Evolutionary conservation across 2,888 invertebrate genomes (phyloP).

Genomic region (Drosophila atripex): DNA sequence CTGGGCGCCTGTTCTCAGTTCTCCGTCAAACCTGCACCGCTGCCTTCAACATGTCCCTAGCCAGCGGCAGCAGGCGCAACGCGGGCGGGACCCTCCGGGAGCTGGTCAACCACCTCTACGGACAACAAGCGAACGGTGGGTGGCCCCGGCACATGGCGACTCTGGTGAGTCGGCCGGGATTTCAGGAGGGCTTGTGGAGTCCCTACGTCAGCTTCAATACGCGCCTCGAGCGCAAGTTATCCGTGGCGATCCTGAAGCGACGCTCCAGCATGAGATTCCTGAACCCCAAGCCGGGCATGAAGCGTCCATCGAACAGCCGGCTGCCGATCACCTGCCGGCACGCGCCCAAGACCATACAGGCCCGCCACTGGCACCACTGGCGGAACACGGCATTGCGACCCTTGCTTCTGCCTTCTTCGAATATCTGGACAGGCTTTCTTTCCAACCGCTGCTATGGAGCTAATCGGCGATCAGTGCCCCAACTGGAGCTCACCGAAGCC

Average conservation of each 20-base stretch:
- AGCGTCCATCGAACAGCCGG: background rate
- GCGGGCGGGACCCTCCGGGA: background rate
- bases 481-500: background rate
- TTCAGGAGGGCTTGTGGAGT: background rate
- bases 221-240: slow-evolving; percentile 7
- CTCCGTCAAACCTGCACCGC: background rate
- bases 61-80: background rate
- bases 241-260: slow-evolving; percentile 1
- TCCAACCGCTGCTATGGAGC: slow-evolving; percentile 6
- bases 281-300: background rate
- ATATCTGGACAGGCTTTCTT: slow-evolving; percentile 13
- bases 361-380: slow-evolving; percentile 4
- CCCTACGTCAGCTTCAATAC: slow-evolving; percentile 2
- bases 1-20: background rate
- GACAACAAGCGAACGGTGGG: background rate
- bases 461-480: slow-evolving; percentile 1
- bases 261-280: slow-evolving; percentile 10
- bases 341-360: slow-evolving; percentile 14
- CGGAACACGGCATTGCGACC: background rate
- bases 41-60: background rate
- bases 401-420: slow-evolving; percentile 14
- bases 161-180: background rate
- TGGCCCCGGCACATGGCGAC: background rate
- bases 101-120: background rate
- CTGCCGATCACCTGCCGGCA: slow-evolving; percentile 1